Evolutionary conservation across 2,888 invertebrate species (phyloP).

Genomic region (Blastobasis lacticolella): DNA sequence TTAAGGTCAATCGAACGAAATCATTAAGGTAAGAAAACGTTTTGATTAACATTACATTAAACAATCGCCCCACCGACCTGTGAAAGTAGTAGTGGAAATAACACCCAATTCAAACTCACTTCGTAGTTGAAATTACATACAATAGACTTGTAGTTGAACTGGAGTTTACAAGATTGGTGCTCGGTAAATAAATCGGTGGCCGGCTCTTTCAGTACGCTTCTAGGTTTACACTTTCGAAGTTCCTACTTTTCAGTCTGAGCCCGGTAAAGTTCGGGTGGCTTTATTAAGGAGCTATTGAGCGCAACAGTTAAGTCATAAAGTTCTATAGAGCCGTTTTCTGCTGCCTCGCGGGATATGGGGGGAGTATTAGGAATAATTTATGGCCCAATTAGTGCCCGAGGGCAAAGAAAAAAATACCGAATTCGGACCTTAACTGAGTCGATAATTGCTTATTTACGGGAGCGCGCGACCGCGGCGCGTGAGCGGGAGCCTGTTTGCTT

Average conservation of each 20-base stretch:
- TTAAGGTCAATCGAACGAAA: no score
- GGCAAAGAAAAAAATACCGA: slow-evolving; percentile 37
- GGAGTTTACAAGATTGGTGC: no score
- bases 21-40: no score
- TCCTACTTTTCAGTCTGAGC: not conserved
- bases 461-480: slow-evolving; percentile 11
- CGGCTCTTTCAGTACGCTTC: no score
- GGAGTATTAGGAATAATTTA: slow-evolving; percentile 47
- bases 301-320: slow-evolving; percentile 26
- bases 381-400: slow-evolving; percentile 45
- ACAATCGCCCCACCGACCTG: no score
- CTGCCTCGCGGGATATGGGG: slow-evolving; percentile 28
- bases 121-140: no score
- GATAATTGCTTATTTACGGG: slow-evolving; percentile 53
- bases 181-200: no score
- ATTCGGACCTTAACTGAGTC: slow-evolving; percentile 35
- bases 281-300: slow-evolving; percentile 1
- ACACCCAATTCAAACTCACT: no score
- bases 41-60: no score
- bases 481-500: slow-evolving; percentile 6
- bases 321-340: slow-evolving; percentile 21
- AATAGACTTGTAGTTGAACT: no score
- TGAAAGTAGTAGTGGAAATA: no score
- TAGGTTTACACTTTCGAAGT: no score
- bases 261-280: not conserved